Evolutionary conservation across 1,140 invertebrate species (phyloP), one percentile per base, ranked within the genome.

Genomic region (Nephotettix cincticeps): DNA sequence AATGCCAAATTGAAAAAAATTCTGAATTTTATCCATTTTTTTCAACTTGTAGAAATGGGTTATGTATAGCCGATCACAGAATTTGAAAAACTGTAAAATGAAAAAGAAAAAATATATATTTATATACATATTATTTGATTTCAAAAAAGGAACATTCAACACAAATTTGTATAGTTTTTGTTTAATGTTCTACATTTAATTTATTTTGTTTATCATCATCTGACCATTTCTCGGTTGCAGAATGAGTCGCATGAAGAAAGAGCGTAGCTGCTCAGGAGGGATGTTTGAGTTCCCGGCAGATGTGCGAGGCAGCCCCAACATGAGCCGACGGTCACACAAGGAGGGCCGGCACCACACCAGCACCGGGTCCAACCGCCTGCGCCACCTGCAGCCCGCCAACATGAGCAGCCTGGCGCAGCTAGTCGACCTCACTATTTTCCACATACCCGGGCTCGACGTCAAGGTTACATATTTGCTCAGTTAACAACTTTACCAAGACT

Each of bases 401-500:
- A 45, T 45, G 28, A 21, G 25, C 27, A 69, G 68, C 27, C 70
- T 70, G 1, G 73, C 67, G 0, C 84, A 85, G 75, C 83, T 92
- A 0, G 87, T 89, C 3, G 93, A 96, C 82, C 84, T 94, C 64
- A 98, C 96, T 1, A 91, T 96, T 71, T 98, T 99, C 82, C 91
- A 96, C 76, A 93, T 98, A 77, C 96, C 96, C 1, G 96, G 96
- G 0, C 86, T 98, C 69, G 94, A 97, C 83, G 92, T 98, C 21
- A 97, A 97, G 86, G 89, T 36, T 36, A 14, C 32, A 14, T 36
- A 36, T 36, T 14, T 36, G 32, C n/a, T n/a, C n/a, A n/a, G n/a
- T n/a, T n/a, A n/a, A n/a, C n/a, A n/a, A n/a, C n/a, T n/a, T n/a
- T n/a, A n/a, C n/a, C n/a, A n/a, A n/a, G n/a, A n/a, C n/a, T n/a